A percentile compares a stretch with the other conserved stretches of the same genome.
Conservation (phyloP, 2,797 vertebrate genomes). For the Neopelma chrysocephalum region DNA sequence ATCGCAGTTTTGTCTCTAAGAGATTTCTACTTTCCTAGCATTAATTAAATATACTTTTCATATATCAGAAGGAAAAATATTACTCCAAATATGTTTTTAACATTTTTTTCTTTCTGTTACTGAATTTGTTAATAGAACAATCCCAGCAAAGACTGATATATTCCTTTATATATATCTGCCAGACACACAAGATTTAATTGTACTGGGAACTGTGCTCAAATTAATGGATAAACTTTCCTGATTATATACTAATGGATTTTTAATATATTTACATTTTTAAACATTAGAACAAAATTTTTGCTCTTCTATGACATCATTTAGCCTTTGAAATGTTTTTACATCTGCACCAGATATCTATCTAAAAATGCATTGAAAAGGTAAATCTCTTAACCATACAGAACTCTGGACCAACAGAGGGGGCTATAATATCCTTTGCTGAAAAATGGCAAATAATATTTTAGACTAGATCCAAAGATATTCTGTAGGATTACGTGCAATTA, state of each 20-base stretch:
- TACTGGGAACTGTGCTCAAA: not conserved
- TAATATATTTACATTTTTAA: not conserved
- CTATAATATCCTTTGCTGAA: not conserved
- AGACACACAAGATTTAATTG: not conserved
- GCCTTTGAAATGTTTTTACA: not conserved
- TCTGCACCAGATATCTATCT: not conserved
- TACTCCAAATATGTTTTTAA: not conserved
- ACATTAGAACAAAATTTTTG: not conserved
- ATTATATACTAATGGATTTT: not conserved
- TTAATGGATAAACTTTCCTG: not conserved
- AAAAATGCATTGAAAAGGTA: not conserved
- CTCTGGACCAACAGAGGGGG: not conserved
- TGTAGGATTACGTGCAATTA: not conserved
- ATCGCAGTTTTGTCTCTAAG: not conserved
- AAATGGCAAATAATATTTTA: not conserved
- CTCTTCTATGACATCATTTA: not conserved
- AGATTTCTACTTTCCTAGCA: not conserved
- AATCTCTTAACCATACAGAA: not conserved
- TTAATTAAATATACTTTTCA: not conserved
- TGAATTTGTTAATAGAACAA: not conserved
- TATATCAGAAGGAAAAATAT: not conserved
- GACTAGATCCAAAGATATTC: not conserved
- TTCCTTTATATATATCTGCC: not conserved
- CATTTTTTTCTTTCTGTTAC: not conserved
- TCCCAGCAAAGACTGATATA: not conserved